Conservation (phyloP, 2,113 vertebrate genomes). For the Bubo scandiacus region DNA sequence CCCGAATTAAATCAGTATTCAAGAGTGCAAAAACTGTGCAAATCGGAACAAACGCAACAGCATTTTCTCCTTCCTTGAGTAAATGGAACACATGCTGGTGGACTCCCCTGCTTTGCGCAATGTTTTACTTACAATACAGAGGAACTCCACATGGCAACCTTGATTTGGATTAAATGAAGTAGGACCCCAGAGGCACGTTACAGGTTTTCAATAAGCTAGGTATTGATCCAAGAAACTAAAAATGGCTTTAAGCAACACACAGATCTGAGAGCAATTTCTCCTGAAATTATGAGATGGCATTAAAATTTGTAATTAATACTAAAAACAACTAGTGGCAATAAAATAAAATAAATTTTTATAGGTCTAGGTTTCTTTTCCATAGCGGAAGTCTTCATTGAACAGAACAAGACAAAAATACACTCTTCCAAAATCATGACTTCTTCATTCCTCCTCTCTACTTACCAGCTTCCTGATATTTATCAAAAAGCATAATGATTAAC, state of each 20-base stretch:
- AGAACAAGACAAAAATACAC: neutral
- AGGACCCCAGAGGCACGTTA: conserved; percentile 63
- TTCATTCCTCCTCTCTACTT: conserved; percentile 4
- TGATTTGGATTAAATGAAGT: conserved; percentile 65
- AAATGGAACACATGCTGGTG: conserved; percentile 59
- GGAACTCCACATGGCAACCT: conserved; percentile 67
- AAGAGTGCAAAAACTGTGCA: conserved; percentile 29
- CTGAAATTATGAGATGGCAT: conserved; percentile 44
- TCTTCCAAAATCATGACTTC: neutral
- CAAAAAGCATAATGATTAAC: neutral
- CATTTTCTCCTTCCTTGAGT: conserved; percentile 45
- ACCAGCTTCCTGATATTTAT: conserved; percentile 4
- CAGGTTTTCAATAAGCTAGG: conserved; percentile 56
- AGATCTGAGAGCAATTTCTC: conserved; percentile 5
- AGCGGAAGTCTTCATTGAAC: neutral
- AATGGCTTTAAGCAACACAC: conserved; percentile 61
- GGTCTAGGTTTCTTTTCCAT: neutral
- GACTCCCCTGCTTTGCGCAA: conserved; percentile 51
- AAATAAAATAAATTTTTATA: neutral
- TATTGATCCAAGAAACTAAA: conserved; percentile 65
- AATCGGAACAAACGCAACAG: conserved; percentile 18
- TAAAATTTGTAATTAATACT: conserved; percentile 16
- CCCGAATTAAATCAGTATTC: neutral
- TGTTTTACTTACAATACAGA: conserved; percentile 72
- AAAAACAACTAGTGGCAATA: neutral